phyloP scores from a whole-genome alignment of 1,140 invertebrate genomes.

The Lethocerus indicus region DNA sequence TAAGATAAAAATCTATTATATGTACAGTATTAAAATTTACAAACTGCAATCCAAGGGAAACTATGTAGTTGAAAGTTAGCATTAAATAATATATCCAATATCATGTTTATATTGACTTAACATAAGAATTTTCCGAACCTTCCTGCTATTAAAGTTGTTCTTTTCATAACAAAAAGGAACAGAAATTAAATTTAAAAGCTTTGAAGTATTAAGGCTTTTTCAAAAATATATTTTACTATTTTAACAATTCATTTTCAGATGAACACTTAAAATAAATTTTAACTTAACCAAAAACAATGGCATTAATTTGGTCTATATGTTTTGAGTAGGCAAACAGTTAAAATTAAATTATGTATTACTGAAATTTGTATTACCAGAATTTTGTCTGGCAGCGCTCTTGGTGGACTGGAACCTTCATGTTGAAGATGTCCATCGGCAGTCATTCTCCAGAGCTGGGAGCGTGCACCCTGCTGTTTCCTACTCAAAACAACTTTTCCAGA shows the following conservation, averaged over 20 bases:
- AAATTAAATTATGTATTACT: too few species aligned
- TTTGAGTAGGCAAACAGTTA: too few species aligned
- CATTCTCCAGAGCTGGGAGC: slow-evolving; percentile 90
- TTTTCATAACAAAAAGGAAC: neutral
- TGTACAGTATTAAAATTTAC: too few species aligned
- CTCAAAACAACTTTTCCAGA: slow-evolving; percentile 52
- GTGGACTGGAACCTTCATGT: slow-evolving; percentile 64
- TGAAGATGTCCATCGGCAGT: slow-evolving; percentile 74
- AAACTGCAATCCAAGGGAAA: too few species aligned
- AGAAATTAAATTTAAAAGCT: neutral
- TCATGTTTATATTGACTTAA: too few species aligned
- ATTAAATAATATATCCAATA: too few species aligned
- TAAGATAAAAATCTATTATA: neutral
- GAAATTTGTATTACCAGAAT: slow-evolving; percentile 16
- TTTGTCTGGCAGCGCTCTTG: slow-evolving; percentile 20
- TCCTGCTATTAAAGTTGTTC: too few species aligned
- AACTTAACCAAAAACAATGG: neutral
- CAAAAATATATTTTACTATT: neutral
- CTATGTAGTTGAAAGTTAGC: too few species aligned
- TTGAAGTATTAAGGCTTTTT: neutral
- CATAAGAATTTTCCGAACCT: too few species aligned
- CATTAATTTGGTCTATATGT: neutral
- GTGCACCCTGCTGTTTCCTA: slow-evolving; percentile 66
- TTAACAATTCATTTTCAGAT: neutral
- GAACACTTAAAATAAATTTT: neutral